These are phyloP conservation scores for Parascotia fuliginaria DNA, from an alignment of 2,888 invertebrate genomes.

Conservation along the genomic window DNA sequence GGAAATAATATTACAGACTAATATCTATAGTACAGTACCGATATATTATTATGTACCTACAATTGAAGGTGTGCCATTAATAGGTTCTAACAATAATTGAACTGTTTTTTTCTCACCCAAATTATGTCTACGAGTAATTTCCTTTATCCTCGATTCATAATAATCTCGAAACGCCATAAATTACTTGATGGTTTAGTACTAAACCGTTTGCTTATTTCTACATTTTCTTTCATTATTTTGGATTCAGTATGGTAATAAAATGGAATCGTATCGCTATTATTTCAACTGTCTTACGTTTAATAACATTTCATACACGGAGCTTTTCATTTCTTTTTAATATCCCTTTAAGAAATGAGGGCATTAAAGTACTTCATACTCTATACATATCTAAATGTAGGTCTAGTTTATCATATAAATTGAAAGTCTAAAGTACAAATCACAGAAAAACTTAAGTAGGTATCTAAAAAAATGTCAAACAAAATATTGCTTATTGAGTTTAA, in stretches of 20 bases:
- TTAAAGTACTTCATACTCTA: slow-evolving; percentile 15
- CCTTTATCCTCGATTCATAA: background rate
- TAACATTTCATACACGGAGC: slow-evolving; percentile 22
- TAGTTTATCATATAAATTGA: slow-evolving; percentile 12
- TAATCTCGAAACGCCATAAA: background rate
- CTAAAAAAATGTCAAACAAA: too few relatives aligned
- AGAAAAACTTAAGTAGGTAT: too few relatives aligned
- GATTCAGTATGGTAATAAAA: slow-evolving; percentile 18
- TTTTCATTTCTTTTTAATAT: slow-evolving; percentile 31
- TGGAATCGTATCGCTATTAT: slow-evolving; percentile 29
- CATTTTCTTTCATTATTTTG: slow-evolving; percentile 13
- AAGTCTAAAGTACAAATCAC: too few relatives aligned
- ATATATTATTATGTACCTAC: too few relatives aligned
- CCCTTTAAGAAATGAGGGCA: slow-evolving; percentile 35
- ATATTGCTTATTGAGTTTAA: too few relatives aligned
- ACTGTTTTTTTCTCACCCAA: background rate
- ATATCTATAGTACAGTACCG: too few relatives aligned
- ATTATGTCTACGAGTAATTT: background rate
- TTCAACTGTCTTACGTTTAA: slow-evolving; percentile 24
- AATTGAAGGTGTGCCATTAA: too few relatives aligned
- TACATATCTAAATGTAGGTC: slow-evolving; percentile 20
- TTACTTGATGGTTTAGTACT: background rate
- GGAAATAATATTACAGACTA: too few relatives aligned
- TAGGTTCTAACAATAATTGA: too few relatives aligned
- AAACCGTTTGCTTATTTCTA: slow-evolving; percentile 12